Conservation (phyloP, 2,888 invertebrate species). For the Chesias legatella region DNA sequence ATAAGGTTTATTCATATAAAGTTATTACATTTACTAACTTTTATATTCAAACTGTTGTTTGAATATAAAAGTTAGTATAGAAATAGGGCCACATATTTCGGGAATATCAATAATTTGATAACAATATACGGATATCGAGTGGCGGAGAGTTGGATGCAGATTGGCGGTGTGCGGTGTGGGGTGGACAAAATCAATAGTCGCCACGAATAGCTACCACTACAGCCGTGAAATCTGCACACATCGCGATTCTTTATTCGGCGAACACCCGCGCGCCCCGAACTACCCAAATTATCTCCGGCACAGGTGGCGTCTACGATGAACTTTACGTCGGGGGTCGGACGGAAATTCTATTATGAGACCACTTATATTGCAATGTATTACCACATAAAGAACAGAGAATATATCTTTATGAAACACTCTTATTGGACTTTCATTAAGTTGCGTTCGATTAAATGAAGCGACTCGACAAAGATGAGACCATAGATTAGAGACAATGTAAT, state of each 20-base stretch:
- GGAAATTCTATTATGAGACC: slow-evolving; percentile 33
- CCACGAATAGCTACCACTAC: slow-evolving; percentile 67
- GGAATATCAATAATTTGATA: slow-evolving; percentile 56
- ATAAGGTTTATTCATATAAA: too few relatives aligned
- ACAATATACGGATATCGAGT: slow-evolving; percentile 59
- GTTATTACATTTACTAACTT: too few relatives aligned
- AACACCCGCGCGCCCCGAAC: slow-evolving; percentile 48
- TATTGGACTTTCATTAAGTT: not conserved
- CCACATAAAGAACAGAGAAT: slow-evolving; percentile 17
- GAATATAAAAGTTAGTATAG: too few relatives aligned
- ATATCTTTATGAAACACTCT: slow-evolving; percentile 11
- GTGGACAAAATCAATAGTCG: slow-evolving; percentile 79
- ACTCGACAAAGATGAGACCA: too few relatives aligned
- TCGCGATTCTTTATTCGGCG: slow-evolving; percentile 67
- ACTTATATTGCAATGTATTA: slow-evolving; percentile 27
- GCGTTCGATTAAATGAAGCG: not conserved
- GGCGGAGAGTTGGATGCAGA: slow-evolving; percentile 54
- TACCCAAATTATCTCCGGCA: slow-evolving; percentile 51
- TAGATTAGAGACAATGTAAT: too few relatives aligned
- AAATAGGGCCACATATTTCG: too few relatives aligned
- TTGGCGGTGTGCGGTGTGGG: slow-evolving; percentile 64
- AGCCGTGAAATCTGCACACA: slow-evolving; percentile 67
- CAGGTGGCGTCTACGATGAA: slow-evolving; percentile 57
- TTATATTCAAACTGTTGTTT: too few relatives aligned
- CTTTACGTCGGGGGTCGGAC: slow-evolving; percentile 33